Percentiles rank a stretch among this genome's conserved stretches.
phyloP scores from a whole-genome alignment of 2,113 vertebrate species.

The Sturnira hondurensis region DNA sequence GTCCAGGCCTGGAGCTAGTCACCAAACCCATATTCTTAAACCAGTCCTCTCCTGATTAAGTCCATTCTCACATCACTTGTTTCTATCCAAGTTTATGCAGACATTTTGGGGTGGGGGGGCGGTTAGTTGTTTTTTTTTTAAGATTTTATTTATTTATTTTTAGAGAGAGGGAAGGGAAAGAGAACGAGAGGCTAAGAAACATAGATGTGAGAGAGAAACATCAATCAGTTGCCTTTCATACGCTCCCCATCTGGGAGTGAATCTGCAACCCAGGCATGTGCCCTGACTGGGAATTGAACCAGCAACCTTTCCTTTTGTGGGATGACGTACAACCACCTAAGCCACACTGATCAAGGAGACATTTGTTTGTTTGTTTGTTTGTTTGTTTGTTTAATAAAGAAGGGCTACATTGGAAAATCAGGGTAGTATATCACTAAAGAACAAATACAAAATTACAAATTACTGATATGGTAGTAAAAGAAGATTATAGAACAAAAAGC shows the following conservation, averaged over 20 bases:
- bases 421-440: background rate
- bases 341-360: too few species aligned
- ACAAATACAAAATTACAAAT: constrained; percentile 28
- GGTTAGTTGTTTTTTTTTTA: too few species aligned
- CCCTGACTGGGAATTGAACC: too few species aligned
- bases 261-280: too few species aligned
- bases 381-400: background rate
- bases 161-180: too few species aligned
- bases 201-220: too few species aligned
- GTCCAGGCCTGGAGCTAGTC: background rate
- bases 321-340: too few species aligned
- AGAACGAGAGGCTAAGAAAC: too few species aligned
- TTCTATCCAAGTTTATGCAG: background rate
- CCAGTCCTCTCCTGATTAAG: background rate
- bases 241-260: too few species aligned
- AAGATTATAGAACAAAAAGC: constrained; percentile 38
- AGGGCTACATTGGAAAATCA: background rate
- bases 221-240: too few species aligned
- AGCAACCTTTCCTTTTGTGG: too few species aligned
- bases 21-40: background rate
- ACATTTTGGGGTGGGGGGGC: background rate
- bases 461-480: constrained; percentile 4
- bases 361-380: background rate
- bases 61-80: background rate
- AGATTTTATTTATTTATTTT: background rate